These are phyloP conservation scores for Macaca fascicularis DNA, from an alignment of 2,113 vertebrate genomes.

Conservation along the genomic window T2T-MFA8v1.1 NC_088385.1:49559501-49560000, in stretches of 20 bases:
- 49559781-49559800: conserved; percentile 10
- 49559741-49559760: background rate
- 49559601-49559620: background rate
- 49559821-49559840: background rate
- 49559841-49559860: background rate
- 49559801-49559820: background rate
- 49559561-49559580: background rate
- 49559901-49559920: background rate
- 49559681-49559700: conserved; percentile 42
- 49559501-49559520: background rate
- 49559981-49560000: background rate
- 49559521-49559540: background rate
- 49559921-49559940: background rate
- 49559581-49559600: background rate
- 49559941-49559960: background rate
- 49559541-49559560: background rate
- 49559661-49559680: background rate
- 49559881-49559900: background rate
- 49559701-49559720: conserved; percentile 6
- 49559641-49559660: background rate
- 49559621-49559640: background rate
- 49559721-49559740: background rate
- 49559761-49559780: background rate
- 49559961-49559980: background rate
- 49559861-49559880: background rate